These are phyloP conservation scores for Euphydryas editha DNA, from an alignment of 2,888 invertebrate species.

Conservation along the genomic window DNA sequence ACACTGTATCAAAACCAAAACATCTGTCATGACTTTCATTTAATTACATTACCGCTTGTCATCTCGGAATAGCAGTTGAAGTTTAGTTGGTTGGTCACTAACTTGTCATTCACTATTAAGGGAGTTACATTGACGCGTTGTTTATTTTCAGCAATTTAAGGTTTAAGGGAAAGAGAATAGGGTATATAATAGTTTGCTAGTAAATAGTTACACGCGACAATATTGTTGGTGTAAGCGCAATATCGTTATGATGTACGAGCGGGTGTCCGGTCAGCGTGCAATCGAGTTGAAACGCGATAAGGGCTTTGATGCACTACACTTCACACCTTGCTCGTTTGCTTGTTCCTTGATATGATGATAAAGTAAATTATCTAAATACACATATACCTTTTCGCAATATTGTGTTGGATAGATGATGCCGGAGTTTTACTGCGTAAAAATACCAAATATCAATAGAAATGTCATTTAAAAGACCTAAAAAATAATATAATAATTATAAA, in stretches of 20 bases:
- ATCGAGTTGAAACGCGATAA: conserved; percentile 79
- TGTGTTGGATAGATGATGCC: neutral
- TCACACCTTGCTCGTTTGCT: conserved; percentile 36
- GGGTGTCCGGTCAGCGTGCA: conserved; percentile 73
- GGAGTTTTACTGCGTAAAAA: neutral
- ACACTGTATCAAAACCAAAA: conserved; percentile 4
- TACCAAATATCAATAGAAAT: neutral
- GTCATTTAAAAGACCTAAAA: neutral
- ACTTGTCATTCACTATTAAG: conserved; percentile 25
- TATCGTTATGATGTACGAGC: conserved; percentile 81
- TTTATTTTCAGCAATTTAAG: conserved; percentile 20
- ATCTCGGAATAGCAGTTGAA: conserved; percentile 31
- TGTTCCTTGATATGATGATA: conserved; percentile 39
- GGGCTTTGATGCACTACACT: conserved; percentile 42
- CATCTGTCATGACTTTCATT: conserved; percentile 14
- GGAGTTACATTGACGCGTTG: conserved; percentile 12
- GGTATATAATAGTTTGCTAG: conserved; percentile 45
- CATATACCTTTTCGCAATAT: conserved; percentile 7
- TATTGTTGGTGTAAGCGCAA: conserved; percentile 81
- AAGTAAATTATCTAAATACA: conserved; percentile 3
- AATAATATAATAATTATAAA: too few species aligned
- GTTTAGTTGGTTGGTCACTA: conserved; percentile 28
- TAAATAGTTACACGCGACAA: conserved; percentile 63
- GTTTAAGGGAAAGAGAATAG: conserved; percentile 34
- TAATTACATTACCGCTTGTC: conserved; percentile 26